Evolutionary conservation across 2,113 vertebrate genomes (phyloP).

Genomic region (Atrichornis clamosus): DNA sequence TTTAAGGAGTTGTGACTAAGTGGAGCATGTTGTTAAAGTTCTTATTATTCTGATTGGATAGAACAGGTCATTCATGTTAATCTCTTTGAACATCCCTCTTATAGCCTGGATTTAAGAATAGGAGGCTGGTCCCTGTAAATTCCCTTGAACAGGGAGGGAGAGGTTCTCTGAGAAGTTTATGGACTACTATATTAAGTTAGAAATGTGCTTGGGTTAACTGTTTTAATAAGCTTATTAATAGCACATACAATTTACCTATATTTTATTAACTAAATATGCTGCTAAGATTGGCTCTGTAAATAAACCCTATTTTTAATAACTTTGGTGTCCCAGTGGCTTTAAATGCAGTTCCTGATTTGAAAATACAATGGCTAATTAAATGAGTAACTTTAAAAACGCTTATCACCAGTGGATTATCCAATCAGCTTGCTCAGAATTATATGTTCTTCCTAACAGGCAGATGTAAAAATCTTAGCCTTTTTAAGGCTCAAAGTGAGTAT

Average conservation of each 20-base stretch:
- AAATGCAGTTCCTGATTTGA: neutral
- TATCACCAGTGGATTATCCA: neutral
- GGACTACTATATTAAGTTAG: neutral
- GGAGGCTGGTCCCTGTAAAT: neutral
- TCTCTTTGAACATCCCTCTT: neutral
- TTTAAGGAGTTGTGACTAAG: neutral
- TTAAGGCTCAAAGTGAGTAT: neutral
- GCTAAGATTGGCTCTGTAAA: neutral
- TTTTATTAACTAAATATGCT: neutral
- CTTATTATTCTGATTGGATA: neutral
- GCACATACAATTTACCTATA: neutral
- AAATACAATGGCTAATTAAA: neutral
- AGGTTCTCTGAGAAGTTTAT: neutral
- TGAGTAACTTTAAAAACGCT: neutral
- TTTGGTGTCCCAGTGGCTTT: neutral
- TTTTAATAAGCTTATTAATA: constrained; percentile 8
- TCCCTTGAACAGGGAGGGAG: neutral
- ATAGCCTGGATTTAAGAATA: neutral
- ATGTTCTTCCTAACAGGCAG: neutral
- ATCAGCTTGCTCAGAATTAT: neutral
- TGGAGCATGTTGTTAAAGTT: neutral
- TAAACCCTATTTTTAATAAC: neutral
- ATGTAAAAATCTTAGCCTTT: neutral
- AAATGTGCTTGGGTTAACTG: neutral
- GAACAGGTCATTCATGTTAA: neutral